Evolutionary conservation across 2,113 vertebrate species (phyloP).

Genomic region (Crotophaga sulcirostris): DNA sequence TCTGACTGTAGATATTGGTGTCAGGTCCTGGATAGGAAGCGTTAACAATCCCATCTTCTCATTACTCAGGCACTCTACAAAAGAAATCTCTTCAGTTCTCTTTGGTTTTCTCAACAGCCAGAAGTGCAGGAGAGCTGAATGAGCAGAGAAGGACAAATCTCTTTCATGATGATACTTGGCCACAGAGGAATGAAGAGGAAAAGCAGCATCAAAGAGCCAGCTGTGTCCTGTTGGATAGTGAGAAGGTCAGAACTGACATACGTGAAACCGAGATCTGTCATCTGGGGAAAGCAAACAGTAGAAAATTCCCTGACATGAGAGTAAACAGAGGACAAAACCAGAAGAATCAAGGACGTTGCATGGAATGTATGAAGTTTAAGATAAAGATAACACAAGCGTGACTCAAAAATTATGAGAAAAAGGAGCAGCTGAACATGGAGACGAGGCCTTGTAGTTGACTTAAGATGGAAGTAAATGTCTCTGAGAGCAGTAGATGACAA

Average conservation of each 20-base stretch:
- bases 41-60: not conserved
- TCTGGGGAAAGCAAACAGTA: not conserved
- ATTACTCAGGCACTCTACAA: not conserved
- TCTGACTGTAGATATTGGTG: not conserved
- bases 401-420: not conserved
- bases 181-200: not conserved
- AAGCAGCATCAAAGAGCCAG: not conserved
- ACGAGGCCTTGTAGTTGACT: not conserved
- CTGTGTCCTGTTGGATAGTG: not conserved
- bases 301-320: not conserved
- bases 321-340: not conserved
- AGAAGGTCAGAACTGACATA: not conserved
- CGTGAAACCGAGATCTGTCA: not conserved
- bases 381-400: not conserved
- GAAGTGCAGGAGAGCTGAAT: not conserved
- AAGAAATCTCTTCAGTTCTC: not conserved
- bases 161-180: not conserved
- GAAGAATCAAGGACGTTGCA: not conserved
- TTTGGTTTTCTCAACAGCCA: not conserved
- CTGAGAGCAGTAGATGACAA: not conserved
- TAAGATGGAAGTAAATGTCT: not conserved
- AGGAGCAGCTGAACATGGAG: not conserved
- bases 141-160: not conserved
- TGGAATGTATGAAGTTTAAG: not conserved
- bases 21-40: not conserved